phyloP scores from a whole-genome alignment of 2,888 invertebrate genomes.

The Parnassius apollo region DNA sequence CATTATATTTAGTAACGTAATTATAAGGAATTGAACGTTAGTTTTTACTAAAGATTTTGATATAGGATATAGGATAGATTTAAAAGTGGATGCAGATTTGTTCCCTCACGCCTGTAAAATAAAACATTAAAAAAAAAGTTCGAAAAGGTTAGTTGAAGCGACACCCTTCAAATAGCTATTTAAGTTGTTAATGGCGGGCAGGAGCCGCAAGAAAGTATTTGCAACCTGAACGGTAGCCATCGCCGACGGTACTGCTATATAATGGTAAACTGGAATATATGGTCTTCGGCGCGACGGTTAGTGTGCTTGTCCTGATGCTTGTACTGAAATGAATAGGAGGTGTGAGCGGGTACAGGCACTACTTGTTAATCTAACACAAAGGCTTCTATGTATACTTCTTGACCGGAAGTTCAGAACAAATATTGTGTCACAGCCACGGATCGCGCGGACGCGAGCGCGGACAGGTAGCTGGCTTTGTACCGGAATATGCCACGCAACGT shows the following conservation, averaged over 20 bases:
- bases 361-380: conserved; percentile 20
- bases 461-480: too few relatives aligned
- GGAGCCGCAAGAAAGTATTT: conserved; percentile 60
- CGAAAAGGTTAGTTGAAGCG: conserved; percentile 60
- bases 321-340: conserved; percentile 75
- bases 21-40: too few relatives aligned
- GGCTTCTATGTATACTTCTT: too few relatives aligned
- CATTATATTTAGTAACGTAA: too few relatives aligned
- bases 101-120: background rate
- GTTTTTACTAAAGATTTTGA: too few relatives aligned
- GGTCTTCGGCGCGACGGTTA: conserved; percentile 65
- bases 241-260: conserved; percentile 55
- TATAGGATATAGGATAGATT: background rate
- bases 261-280: conserved; percentile 56
- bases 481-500: too few relatives aligned
- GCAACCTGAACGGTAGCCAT: conserved; percentile 62
- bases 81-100: background rate
- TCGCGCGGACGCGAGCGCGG: too few relatives aligned
- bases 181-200: conserved; percentile 44
- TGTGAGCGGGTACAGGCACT: conserved; percentile 41
- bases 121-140: conserved; percentile 4
- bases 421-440: too few relatives aligned
- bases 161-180: conserved; percentile 51
- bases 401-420: too few relatives aligned
- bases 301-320: conserved; percentile 78